Percentiles rank a stretch among this genome's conserved stretches.
These are phyloP conservation scores for Suncus etruscus DNA, from an alignment of 2,113 vertebrate genomes.

Conservation along the genomic window DNA sequence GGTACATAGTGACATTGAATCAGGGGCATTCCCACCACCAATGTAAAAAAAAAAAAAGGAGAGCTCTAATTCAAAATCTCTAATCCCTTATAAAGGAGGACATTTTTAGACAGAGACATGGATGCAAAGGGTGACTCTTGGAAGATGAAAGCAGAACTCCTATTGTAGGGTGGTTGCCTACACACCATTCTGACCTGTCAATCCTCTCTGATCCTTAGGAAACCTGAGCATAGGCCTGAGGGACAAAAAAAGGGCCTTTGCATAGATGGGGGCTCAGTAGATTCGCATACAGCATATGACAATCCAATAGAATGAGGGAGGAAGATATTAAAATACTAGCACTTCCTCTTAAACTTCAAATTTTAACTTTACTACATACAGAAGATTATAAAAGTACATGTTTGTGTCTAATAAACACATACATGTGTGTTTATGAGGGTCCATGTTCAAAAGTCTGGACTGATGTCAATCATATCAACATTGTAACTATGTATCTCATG, in stretches of 20 bases:
- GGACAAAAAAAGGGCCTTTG: neutral
- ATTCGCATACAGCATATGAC: fast-evolving
- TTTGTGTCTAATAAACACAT: neutral
- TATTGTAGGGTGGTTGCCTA: fast-evolving
- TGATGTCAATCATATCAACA: no score
- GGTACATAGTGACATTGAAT: no score
- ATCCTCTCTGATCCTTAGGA: neutral
- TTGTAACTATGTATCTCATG: no score
- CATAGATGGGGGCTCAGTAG: neutral
- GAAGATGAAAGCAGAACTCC: neutral
- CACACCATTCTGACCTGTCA: no score
- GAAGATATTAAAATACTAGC: no score
- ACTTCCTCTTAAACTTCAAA: neutral
- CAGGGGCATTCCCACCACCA: no score
- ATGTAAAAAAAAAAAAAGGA: no score
- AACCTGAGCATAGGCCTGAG: neutral
- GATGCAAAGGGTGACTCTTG: fast-evolving
- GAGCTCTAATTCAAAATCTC: no score
- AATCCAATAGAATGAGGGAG: neutral
- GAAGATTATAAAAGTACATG: neutral
- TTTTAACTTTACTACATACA: neutral
- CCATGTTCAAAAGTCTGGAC: neutral
- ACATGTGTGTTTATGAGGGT: no score
- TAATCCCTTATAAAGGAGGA: neutral
- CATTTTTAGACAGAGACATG: neutral